Evolutionary conservation across 2,113 vertebrate species (phyloP), one percentile per base, ranked within the genome.

Genomic region (Haplochromis burtoni): DNA sequence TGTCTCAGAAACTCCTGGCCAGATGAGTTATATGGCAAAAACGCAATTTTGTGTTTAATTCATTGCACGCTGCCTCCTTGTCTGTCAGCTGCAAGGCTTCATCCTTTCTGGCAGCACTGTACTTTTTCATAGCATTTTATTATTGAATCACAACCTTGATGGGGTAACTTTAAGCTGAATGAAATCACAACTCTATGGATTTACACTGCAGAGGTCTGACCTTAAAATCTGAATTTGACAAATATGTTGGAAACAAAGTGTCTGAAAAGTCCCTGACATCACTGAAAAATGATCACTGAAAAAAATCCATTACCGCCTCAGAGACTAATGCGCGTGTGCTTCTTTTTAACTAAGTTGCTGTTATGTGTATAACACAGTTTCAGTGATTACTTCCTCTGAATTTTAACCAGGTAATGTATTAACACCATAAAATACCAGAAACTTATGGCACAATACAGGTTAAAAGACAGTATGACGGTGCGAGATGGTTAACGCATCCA

Each of bases 81-180:
- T 89, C 79, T 86, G 80, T 87, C 68, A 88, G 63, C 86, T 40
- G 11, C 79, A 88, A 90, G 82, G 84, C 87, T 91, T 53, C 86
- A 71, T 93, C 86, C 90, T 88, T 92, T 83, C 84, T 88, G 85
- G 6, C 71, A 83, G 33, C 57, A 66, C 53, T 45, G 29, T 63
- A 66, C 80, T 87, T 91, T 91, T 91, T 89, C 83, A 85, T 88
- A 86, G 63, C 83, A 90, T 91, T 93, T 91, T 90, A 92, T 95
- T 92, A 91, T 83, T 79, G 83, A 91, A 91, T 92, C 63, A 24
- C 42, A 86, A 92, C 94, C 93, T 93, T 91, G 85, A 71, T 7
- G 12, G 76, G 66, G 16, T 55, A 49, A 84, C 85, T 89, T 90
- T 90, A 82, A 81, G 66, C 42, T 92, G 61, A 90, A 91, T 93